Evolutionary conservation across 2,888 invertebrate genomes (phyloP).

Genomic region (Nebria salina): DNA sequence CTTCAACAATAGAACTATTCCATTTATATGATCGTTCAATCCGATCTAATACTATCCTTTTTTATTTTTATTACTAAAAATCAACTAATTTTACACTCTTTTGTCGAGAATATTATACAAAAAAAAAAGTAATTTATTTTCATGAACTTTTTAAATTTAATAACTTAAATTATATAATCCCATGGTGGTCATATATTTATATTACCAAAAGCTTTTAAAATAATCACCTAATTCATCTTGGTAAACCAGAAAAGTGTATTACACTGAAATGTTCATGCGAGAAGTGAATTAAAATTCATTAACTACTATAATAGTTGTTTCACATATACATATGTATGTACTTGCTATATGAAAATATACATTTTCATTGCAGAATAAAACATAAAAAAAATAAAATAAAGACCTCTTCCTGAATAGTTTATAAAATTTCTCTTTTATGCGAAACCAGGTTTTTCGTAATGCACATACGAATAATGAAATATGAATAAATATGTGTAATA

Average conservation of each 20-base stretch:
- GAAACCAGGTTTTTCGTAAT: neutral
- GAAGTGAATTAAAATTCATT: neutral
- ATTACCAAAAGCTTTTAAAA: neutral
- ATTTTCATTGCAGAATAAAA: neutral
- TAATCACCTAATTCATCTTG: neutral
- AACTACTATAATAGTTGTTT: neutral
- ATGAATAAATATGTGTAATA: neutral
- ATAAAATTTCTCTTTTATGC: neutral
- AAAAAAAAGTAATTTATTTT: neutral
- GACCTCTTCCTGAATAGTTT: neutral
- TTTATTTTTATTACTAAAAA: too few species aligned
- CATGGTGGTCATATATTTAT: neutral
- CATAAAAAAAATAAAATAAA: neutral
- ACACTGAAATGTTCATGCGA: neutral
- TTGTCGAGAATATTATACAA: too few species aligned
- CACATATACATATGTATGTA: neutral
- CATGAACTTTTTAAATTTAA: neutral
- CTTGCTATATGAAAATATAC: neutral
- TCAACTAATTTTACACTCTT: too few species aligned
- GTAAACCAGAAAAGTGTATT: neutral
- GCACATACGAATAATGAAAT: neutral
- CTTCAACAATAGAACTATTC: neutral
- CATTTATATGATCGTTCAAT: too few species aligned
- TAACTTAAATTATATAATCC: conserved; percentile 1
- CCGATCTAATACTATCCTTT: too few species aligned